These are phyloP conservation scores for Deilephila porcellus DNA, from an alignment of 2,888 invertebrate genomes.

Conservation along the genomic window DNA sequence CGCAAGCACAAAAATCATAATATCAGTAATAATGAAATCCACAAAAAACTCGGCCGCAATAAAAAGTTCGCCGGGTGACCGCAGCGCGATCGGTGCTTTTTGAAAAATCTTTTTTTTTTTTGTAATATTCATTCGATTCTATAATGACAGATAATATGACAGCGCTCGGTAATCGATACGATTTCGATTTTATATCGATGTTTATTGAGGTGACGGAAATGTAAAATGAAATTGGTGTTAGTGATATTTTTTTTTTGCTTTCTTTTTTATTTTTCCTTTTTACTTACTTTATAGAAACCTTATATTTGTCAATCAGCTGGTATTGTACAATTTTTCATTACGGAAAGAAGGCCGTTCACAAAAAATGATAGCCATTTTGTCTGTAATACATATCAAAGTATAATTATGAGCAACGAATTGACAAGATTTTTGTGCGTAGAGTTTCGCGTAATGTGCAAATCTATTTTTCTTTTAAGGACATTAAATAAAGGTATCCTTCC, in stretches of 20 bases:
- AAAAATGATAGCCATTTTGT: too few species aligned
- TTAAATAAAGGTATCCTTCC: too few species aligned
- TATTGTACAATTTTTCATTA: too few species aligned
- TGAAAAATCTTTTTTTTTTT: constrained; percentile 55
- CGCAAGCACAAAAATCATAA: constrained; percentile 24
- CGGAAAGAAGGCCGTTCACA: too few species aligned
- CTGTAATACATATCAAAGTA: too few species aligned
- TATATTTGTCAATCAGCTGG: too few species aligned
- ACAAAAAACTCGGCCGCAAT: constrained; percentile 53
- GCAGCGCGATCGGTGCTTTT: constrained; percentile 66
- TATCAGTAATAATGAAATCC: constrained; percentile 32
- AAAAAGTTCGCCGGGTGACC: constrained; percentile 57
- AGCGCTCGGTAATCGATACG: constrained; percentile 48
- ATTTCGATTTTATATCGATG: constrained; percentile 37
- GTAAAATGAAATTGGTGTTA: constrained; percentile 20
- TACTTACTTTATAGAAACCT: background rate
- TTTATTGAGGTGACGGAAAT: constrained; percentile 26
- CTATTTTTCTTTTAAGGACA: too few species aligned
- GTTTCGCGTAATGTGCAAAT: too few species aligned
- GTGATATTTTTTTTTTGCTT: constrained; percentile 13
- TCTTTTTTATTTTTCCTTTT: constrained; percentile 13
- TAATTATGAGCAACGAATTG: too few species aligned
- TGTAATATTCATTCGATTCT: constrained; percentile 60
- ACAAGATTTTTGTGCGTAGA: too few species aligned
- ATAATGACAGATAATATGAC: constrained; percentile 60